These are phyloP conservation scores for Ammodytes dubius DNA, from an alignment of 2,113 vertebrate genomes.

Conservation along the genomic window DNA sequence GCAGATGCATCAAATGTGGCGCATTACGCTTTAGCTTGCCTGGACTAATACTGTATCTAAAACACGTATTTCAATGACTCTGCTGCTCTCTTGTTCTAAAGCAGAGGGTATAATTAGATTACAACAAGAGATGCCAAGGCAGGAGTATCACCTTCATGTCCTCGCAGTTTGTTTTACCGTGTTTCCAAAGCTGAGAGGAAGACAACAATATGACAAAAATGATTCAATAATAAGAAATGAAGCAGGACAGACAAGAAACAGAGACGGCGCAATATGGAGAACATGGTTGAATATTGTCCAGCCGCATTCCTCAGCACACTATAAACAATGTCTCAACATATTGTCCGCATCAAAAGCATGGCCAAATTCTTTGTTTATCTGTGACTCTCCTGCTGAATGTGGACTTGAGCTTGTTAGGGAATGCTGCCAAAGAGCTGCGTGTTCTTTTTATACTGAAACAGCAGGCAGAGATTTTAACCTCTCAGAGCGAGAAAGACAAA, in stretches of 20 bases:
- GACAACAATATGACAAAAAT: slow-evolving; percentile 12
- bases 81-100: slow-evolving; percentile 33
- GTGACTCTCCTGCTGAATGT: slow-evolving; percentile 55
- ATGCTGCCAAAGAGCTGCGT: slow-evolving; percentile 69
- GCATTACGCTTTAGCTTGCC: slow-evolving; percentile 52
- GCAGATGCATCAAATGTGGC: slow-evolving; percentile 67
- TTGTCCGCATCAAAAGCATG: slow-evolving; percentile 50
- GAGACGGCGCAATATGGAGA: slow-evolving; percentile 35
- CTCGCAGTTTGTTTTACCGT: slow-evolving; percentile 15
- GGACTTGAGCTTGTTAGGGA: slow-evolving; percentile 58
- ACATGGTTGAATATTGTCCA: slow-evolving; percentile 40
- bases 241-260: neutral
- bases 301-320: slow-evolving; percentile 61
- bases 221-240: slow-evolving; percentile 29
- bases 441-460: slow-evolving; percentile 74
- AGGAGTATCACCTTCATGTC: slow-evolving; percentile 39
- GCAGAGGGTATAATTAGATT: slow-evolving; percentile 52
- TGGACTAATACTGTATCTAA: slow-evolving; percentile 38
- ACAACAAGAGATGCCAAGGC: slow-evolving; percentile 30
- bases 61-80: slow-evolving; percentile 61
- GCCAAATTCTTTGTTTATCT: slow-evolving; percentile 65
- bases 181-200: slow-evolving; percentile 35
- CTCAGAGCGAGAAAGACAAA: slow-evolving; percentile 54
- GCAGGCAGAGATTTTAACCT: slow-evolving; percentile 75
- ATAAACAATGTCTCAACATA: slow-evolving; percentile 74